Evolutionary conservation across 2,888 invertebrate genomes (phyloP).

Genomic region (Pristionchus entomophagus): DNA sequence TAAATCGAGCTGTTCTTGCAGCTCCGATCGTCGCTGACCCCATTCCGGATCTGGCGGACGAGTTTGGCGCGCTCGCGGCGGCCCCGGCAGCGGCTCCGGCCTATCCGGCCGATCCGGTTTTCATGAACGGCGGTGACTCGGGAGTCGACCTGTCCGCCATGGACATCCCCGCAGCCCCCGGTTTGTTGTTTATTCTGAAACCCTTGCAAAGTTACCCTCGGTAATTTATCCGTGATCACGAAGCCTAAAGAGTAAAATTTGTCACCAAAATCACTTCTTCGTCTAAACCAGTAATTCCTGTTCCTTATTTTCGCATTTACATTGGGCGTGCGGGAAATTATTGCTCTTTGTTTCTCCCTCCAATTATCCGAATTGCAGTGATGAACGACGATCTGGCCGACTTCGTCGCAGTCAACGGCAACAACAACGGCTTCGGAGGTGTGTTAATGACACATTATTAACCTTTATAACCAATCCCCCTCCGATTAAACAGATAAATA

Average conservation of each 20-base stretch:
- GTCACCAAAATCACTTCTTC: not conserved
- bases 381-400: not conserved
- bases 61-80: conserved; percentile 49
- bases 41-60: conserved; percentile 48
- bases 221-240: too few species aligned
- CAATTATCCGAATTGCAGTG: too few species aligned
- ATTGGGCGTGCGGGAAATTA: not conserved
- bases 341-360: not conserved
- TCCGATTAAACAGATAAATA: too few species aligned
- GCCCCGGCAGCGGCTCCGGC: conserved; percentile 47
- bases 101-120: conserved; percentile 46
- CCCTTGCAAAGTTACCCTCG: not conserved
- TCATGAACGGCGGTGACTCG: conserved; percentile 55
- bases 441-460: too few species aligned
- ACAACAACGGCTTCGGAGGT: conserved; percentile 49
- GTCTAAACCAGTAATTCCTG: not conserved
- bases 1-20: too few species aligned
- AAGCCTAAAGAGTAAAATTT: too few species aligned
- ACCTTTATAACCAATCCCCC: too few species aligned
- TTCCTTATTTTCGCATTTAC: not conserved
- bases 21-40: conserved; percentile 45
- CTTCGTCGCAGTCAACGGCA: conserved; percentile 40
- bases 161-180: conserved; percentile 44
- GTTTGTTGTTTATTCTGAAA: not conserved
- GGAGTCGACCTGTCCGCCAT: conserved; percentile 56